Percentiles rank a stretch among this genome's conserved stretches.
phyloP scores from a whole-genome alignment of 2,888 invertebrate species.

The Byasa hedistus region DNA sequence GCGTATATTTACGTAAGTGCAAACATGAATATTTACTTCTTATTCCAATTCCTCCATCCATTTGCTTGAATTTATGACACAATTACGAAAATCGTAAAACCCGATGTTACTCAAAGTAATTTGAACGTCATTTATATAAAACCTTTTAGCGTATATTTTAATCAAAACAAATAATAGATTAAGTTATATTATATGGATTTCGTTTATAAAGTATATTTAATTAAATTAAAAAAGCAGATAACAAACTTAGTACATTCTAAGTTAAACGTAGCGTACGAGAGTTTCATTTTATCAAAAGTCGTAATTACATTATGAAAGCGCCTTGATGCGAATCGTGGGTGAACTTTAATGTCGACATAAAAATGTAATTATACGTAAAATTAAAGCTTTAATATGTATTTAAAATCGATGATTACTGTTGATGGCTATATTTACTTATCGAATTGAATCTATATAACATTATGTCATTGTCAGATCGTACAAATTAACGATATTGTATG shows the following conservation, averaged over 20 bases:
- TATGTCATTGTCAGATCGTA: background rate
- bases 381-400: slow-evolving; percentile 10
- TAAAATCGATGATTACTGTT: slow-evolving; percentile 15
- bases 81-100: slow-evolving; percentile 23
- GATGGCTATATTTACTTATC: background rate
- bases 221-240: slow-evolving; percentile 27
- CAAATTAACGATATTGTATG: background rate
- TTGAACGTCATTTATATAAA: slow-evolving; percentile 9
- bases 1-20: slow-evolving; percentile 19
- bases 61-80: slow-evolving; percentile 22
- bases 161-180: slow-evolving; percentile 9
- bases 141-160: slow-evolving; percentile 11
- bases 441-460: background rate
- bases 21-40: slow-evolving; percentile 14
- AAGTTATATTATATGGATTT: slow-evolving; percentile 9
- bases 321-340: slow-evolving; percentile 29
- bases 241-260: slow-evolving; percentile 21
- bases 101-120: background rate
- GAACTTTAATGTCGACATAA: slow-evolving; percentile 26
- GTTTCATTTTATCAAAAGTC: slow-evolving; percentile 30
- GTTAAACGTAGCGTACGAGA: slow-evolving; percentile 29
- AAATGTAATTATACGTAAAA: slow-evolving; percentile 24
- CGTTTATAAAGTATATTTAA: slow-evolving; percentile 22
- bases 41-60: slow-evolving; percentile 18
- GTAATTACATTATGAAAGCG: slow-evolving; percentile 30